Conservation (phyloP, 2,113 vertebrate genomes). For the Bombycilla garrulus region DNA sequence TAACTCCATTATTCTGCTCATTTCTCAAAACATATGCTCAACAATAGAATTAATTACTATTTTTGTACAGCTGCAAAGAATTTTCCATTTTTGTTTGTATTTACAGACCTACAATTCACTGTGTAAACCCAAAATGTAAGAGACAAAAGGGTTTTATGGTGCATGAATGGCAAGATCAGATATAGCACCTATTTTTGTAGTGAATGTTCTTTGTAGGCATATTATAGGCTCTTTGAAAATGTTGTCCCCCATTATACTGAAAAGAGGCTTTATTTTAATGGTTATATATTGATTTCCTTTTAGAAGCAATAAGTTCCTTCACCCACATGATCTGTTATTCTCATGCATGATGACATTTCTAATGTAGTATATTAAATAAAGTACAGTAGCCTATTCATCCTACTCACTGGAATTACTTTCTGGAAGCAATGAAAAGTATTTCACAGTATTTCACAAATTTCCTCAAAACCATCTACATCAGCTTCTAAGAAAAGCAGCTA, state of each 20-base stretch:
- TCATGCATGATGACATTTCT: neutral
- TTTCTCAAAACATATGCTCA: neutral
- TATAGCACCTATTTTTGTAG: neutral
- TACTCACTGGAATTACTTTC: neutral
- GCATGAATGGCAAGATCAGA: neutral
- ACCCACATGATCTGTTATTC: neutral
- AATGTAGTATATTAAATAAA: neutral
- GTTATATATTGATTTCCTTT: conserved; percentile 23
- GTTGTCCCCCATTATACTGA: neutral
- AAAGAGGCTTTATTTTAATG: neutral
- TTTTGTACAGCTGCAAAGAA: neutral
- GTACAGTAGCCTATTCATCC: neutral
- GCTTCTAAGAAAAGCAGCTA: neutral
- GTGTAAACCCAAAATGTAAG: neutral
- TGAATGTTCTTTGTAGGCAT: neutral
- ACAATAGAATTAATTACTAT: neutral
- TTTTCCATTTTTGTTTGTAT: neutral
- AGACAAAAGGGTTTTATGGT: neutral
- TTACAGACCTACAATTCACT: neutral
- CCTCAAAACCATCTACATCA: neutral
- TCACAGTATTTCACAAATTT: neutral
- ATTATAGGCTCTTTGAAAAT: neutral
- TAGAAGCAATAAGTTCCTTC: neutral
- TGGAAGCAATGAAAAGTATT: neutral
- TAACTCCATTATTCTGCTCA: neutral